A percentile compares a stretch with the other conserved stretches of the same genome.
phyloP scores from a whole-genome alignment of 2,888 invertebrate species.

The Drosophila sordidula region DNA sequence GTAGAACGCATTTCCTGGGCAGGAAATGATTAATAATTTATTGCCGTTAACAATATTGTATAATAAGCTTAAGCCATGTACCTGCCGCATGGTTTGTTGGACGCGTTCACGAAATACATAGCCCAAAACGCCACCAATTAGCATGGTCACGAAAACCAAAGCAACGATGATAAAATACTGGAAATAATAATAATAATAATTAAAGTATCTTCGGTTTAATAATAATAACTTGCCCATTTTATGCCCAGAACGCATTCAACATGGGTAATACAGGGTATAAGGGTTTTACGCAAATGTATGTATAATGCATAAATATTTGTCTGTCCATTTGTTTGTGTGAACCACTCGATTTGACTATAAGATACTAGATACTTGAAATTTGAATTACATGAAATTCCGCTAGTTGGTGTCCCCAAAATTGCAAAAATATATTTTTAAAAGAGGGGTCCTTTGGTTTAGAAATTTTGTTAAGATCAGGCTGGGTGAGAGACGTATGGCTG shows the following conservation, averaged over 20 bases:
- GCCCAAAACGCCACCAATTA: slow-evolving; percentile 95
- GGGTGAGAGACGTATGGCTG: too few relatives aligned
- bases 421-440: too few relatives aligned
- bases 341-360: too few relatives aligned
- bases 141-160: slow-evolving; percentile 94
- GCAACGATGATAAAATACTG: slow-evolving; percentile 96
- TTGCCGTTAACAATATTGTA: neutral
- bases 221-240: neutral
- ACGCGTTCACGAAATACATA: slow-evolving; percentile 96
- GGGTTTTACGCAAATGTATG: neutral
- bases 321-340: too few relatives aligned
- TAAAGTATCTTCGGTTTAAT: neutral
- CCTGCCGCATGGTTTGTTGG: slow-evolving; percentile 89
- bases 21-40: neutral
- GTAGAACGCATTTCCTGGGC: slow-evolving; percentile 90
- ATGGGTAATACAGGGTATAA: neutral
- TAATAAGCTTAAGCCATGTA: slow-evolving; percentile 41
- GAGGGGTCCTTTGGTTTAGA: too few relatives aligned
- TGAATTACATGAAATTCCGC: too few relatives aligned
- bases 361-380: too few relatives aligned
- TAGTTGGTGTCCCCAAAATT: too few relatives aligned
- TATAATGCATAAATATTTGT: neutral
- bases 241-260: neutral
- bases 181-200: slow-evolving; percentile 54
- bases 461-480: too few relatives aligned